Evolutionary conservation across 2,797 vertebrate genomes (phyloP).

Genomic region (Hippopotamyrus pictus): DNA sequence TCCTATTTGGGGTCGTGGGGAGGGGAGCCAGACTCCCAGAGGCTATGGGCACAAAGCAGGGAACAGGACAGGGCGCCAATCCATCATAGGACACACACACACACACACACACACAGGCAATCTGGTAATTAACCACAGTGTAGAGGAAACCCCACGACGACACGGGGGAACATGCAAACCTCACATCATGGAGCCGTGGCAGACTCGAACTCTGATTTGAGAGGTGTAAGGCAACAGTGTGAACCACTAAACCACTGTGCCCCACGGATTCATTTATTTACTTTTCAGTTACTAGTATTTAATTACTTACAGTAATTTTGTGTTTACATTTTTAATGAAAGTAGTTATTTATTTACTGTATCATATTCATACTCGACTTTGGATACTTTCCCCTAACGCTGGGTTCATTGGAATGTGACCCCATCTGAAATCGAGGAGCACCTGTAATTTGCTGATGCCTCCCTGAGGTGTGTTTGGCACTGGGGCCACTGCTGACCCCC

Average conservation of each 20-base stretch:
- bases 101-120: neutral
- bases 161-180: neutral
- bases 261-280: neutral
- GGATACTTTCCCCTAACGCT: neutral
- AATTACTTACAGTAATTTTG: neutral
- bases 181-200: neutral
- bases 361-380: neutral
- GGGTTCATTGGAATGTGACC: neutral
- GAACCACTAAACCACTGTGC: neutral
- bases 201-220: neutral
- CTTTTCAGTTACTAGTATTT: neutral
- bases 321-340: neutral
- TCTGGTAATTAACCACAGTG: neutral
- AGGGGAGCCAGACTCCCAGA: neutral
- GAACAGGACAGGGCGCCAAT: neutral
- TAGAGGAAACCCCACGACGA: neutral
- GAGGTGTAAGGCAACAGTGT: neutral
- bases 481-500: neutral
- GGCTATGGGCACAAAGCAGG: neutral
- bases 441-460: conserved; percentile 25
- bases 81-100: neutral
- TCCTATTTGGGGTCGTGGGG: neutral
- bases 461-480: conserved; percentile 13
- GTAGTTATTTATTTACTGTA: neutral
- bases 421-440: neutral